Conservation (phyloP, 2,797 vertebrate genomes). For the Chrosomus eos region DNA sequence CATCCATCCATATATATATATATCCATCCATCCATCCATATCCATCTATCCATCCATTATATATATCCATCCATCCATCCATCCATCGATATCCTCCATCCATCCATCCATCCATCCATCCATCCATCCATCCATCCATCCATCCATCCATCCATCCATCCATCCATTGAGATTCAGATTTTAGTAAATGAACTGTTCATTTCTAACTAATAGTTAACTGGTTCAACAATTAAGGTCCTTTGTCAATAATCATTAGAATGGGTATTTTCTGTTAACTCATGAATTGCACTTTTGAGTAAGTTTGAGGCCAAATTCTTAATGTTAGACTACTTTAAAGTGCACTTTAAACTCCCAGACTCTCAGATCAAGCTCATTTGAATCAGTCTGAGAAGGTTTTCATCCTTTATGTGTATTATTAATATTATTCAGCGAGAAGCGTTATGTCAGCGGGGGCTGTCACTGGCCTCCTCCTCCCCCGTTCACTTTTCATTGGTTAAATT, state of each 20-base stretch:
- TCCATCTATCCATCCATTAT: too few species aligned
- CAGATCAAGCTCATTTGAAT: background rate
- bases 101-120: background rate
- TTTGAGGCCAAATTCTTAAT: background rate
- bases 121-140: background rate
- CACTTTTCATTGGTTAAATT: conserved; percentile 74
- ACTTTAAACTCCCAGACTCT: background rate
- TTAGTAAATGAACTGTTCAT: background rate
- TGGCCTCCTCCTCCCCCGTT: conserved; percentile 50
- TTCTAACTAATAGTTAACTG: background rate
- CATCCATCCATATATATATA: background rate
- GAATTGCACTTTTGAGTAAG: background rate
- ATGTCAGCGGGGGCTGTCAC: conserved; percentile 57
- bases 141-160: too few species aligned
- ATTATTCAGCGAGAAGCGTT: conserved; percentile 35
- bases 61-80: background rate
- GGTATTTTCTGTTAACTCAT: background rate
- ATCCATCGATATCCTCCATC: background rate
- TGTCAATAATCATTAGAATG: background rate
- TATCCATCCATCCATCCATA: background rate
- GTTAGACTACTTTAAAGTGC: background rate
- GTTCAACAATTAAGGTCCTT: background rate
- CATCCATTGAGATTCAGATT: too few species aligned
- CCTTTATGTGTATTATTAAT: conserved; percentile 19
- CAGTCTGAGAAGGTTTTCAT: background rate